Percentiles rank a stretch among this genome's conserved stretches.
Conservation (phyloP, 2,797 vertebrate species). For the Sus cebifrons region DNA sequence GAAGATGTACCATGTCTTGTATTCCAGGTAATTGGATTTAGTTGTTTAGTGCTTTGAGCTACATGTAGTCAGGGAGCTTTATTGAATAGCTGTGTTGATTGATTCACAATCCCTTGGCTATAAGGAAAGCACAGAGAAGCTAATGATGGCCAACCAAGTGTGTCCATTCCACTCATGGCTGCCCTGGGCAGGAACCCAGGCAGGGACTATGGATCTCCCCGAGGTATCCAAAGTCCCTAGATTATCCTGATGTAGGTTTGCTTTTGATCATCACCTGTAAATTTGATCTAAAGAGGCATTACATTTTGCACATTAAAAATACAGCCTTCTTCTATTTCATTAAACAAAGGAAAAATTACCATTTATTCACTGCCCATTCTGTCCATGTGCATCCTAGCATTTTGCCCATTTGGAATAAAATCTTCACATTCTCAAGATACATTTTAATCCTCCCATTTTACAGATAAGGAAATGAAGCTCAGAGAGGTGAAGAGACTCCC, state of each 20-base stretch:
- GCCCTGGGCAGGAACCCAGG: background rate
- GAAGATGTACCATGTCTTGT: slow-evolving; percentile 54
- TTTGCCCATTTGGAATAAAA: slow-evolving; percentile 33
- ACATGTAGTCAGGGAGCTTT: slow-evolving; percentile 54
- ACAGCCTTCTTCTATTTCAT: slow-evolving; percentile 33
- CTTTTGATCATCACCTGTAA: slow-evolving; percentile 7
- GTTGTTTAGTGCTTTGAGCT: slow-evolving; percentile 69
- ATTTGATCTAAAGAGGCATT: background rate
- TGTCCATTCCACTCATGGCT: background rate
- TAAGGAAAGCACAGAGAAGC: slow-evolving; percentile 10
- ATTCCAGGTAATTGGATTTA: slow-evolving; percentile 74
- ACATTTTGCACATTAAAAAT: slow-evolving; percentile 9
- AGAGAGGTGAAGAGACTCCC: slow-evolving; percentile 2
- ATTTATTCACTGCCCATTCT: background rate
- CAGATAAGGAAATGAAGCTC: background rate
- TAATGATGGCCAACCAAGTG: background rate
- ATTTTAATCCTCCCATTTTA: slow-evolving; percentile 55
- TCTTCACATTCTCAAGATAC: background rate
- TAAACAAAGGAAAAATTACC: background rate
- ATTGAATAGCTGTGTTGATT: slow-evolving; percentile 74
- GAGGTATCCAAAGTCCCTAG: background rate
- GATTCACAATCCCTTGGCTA: slow-evolving; percentile 33
- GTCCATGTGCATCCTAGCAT: background rate
- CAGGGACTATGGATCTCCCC: background rate
- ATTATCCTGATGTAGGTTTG: slow-evolving; percentile 16